Evolutionary conservation across 1,140 invertebrate genomes (phyloP).

Genomic region (Solen grandis): DNA sequence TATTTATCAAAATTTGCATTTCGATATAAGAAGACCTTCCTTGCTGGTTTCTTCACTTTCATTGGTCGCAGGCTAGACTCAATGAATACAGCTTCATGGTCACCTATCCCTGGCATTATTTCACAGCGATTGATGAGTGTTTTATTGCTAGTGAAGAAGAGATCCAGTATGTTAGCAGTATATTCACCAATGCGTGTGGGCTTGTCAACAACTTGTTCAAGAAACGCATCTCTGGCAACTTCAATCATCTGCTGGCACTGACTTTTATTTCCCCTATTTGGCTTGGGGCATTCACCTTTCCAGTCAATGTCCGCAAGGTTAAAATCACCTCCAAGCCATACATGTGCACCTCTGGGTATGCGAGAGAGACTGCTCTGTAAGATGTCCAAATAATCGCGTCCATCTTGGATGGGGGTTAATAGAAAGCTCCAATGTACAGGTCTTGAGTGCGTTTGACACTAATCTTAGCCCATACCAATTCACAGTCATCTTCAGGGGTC

Average conservation of each 20-base stretch:
- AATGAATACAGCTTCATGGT: no score
- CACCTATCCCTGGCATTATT: background rate
- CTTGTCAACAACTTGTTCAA: background rate
- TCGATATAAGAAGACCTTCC: background rate
- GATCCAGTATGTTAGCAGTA: background rate
- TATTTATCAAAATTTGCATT: background rate
- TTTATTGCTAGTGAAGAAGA: conserved; percentile 1
- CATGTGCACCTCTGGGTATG: background rate
- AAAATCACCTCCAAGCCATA: background rate
- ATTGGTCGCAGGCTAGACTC: conserved; percentile 13
- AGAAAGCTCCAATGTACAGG: no score
- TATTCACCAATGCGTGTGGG: background rate
- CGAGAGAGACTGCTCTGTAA: background rate
- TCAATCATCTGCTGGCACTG: conserved; percentile 8
- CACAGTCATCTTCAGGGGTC: background rate
- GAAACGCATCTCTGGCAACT: background rate
- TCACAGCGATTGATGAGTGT: conserved; percentile 10
- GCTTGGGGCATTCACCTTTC: background rate
- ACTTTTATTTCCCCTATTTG: background rate
- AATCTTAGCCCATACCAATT: background rate
- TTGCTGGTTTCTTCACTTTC: background rate
- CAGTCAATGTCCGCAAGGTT: no score
- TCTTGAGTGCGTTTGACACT: background rate
- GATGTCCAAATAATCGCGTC: background rate
- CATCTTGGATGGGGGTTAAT: background rate